Conservation (phyloP, 2,113 vertebrate genomes). For the Upupa epops region DNA sequence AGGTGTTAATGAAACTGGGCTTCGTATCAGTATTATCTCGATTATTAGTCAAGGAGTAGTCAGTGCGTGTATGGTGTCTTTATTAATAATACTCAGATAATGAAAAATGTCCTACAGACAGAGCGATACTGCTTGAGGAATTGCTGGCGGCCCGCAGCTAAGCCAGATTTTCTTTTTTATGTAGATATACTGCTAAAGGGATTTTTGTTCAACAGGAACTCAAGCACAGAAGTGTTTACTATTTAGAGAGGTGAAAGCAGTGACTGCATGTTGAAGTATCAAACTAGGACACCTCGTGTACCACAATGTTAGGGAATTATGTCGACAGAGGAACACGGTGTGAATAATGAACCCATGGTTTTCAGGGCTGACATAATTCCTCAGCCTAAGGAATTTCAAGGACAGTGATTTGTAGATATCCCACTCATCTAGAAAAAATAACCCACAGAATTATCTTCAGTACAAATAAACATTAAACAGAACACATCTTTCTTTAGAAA, state of each 20-base stretch:
- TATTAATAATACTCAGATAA: conserved; percentile 60
- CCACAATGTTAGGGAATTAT: conserved; percentile 56
- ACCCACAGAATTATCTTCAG: background rate
- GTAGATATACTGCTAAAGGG: background rate
- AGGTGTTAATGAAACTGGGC: conserved; percentile 21
- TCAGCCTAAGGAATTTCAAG: conserved; percentile 32
- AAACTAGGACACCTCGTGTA: conserved; percentile 47
- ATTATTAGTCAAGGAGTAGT: conserved; percentile 50
- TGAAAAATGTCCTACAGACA: conserved; percentile 56
- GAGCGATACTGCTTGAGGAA: conserved; percentile 37
- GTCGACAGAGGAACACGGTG: conserved; percentile 36
- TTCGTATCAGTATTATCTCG: conserved; percentile 47
- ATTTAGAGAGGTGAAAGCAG: conserved; percentile 3
- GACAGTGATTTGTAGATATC: background rate
- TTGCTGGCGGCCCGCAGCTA: conserved; percentile 1
- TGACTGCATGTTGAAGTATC: conserved; percentile 25
- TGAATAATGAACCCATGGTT: conserved; percentile 46
- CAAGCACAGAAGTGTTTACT: background rate
- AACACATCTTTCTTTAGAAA: background rate
- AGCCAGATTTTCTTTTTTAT: background rate
- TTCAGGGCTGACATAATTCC: conserved; percentile 47
- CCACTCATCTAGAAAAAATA: background rate
- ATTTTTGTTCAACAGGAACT: background rate
- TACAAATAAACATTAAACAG: background rate
- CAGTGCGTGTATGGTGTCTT: too few species aligned